Evolutionary conservation across 2,113 vertebrate species (phyloP), one percentile per base, ranked within the genome.

Genomic region (Proterorhinus semilunaris): DNA sequence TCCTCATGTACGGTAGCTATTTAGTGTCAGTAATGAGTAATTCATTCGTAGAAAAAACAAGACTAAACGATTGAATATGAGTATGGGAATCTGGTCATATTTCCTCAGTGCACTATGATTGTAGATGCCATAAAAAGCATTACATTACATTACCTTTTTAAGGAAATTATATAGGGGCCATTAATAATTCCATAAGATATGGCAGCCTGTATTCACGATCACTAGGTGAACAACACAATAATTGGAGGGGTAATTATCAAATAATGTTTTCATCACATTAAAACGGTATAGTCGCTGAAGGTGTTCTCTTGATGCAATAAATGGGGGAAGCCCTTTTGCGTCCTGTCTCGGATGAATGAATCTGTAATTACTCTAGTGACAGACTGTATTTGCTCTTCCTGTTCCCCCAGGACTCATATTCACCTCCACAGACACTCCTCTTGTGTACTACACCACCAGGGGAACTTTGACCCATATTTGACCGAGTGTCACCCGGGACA

Each of bases 391-490:
- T 42, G 36, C 11, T 58, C 27, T 6, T 53, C 8, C n/a, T 58
- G 11, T 58, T 58, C 27, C 27, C 12, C 27, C 10, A 58, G 58
- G 58, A 61, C 42, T 44, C 58, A 3, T 42, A 21, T n/a, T 9
- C 3, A 12, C 57, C 12, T 7, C 10, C 46, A 13, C 44, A 46
- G 59, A 62, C 42, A 10, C 42, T 47, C 9, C 44, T 47, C 16
- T 9, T 43, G 36, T 16, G 46, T 53, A 65, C 53, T 64, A 65
- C 59, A 66, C 51, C 78, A 75, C 65, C 67, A 65, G 64, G 69
- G 76, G 68, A 75, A 75, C 74, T 74, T 36, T 83, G 74, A 86
- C 85, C 83, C 70, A 44, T 1, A 72, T 80, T 81, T 86, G 57
- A 85, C 78, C 85, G 62, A 21, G 6, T 6, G 43, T 88, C 78